These are phyloP conservation scores for Muscicapa adusta DNA, from an alignment of 2,113 vertebrate species.

Conservation along the genomic window DNA sequence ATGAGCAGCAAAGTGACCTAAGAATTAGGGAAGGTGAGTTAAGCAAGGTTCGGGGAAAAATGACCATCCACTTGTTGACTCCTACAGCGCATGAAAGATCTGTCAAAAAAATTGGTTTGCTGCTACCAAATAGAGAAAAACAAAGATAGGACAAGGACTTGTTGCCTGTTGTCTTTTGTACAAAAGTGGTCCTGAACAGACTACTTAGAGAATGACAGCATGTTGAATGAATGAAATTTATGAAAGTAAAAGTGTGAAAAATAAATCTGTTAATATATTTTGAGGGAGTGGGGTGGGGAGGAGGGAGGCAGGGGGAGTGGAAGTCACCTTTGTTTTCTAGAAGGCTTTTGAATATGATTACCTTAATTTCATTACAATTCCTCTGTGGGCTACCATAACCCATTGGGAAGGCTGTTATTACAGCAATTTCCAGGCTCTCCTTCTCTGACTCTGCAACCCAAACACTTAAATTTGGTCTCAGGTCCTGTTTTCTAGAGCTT, in stretches of 20 bases:
- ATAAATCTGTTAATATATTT: background rate
- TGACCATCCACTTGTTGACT: background rate
- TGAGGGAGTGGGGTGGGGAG: rapidly evolving
- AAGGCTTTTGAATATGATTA: background rate
- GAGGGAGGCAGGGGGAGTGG: rapidly evolving
- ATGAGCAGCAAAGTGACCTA: background rate
- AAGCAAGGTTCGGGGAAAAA: background rate
- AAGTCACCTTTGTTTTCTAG: background rate
- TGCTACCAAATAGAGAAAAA: background rate
- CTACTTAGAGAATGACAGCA: background rate
- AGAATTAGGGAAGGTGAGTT: background rate
- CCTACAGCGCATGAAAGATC: background rate
- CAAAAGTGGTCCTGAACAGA: background rate
- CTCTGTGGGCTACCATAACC: background rate
- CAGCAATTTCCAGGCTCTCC: background rate
- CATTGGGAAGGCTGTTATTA: background rate
- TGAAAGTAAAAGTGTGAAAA: background rate
- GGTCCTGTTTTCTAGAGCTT: background rate
- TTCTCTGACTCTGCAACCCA: background rate
- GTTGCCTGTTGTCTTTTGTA: background rate
- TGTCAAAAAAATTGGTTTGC: background rate
- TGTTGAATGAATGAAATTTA: background rate
- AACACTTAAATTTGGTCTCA: background rate
- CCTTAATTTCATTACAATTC: background rate
- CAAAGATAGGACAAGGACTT: background rate